Base-by-base conservation (phyloP, 2,888 invertebrate species). In the Rhorus exstirpatorius region DNA sequence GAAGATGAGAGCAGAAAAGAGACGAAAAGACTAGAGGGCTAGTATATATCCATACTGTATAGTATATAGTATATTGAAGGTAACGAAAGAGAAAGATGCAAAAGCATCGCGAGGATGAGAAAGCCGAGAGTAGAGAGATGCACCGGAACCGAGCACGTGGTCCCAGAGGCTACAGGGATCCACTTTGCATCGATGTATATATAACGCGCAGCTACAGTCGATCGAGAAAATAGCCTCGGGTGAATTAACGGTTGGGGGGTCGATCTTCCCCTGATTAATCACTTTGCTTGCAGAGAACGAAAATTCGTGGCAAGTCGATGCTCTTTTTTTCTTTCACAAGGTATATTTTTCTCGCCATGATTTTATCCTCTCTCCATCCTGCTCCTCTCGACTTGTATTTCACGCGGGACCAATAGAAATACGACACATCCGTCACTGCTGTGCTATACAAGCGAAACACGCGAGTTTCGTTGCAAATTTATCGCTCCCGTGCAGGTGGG, bases 361-460 rank as follows among this genome's bases (percentile, higher is more conserved):
- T 38, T 55, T 72, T 75, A 55, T 67, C 21, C 19, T 35, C 19
- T 44, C 12, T 44, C 49, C 61, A 24, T 38, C 71, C 8, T 12
- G 26, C 53, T 41, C 49, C 38, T 51, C 67, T 14, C 31, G 46
- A 58, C n/a, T 63, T 26, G 63, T 38, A 70, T 60, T 77, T 77
- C 79, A 41, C 58, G 60, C 51, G 76, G 86, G 79, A 81, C 63
- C 89, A 87, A 90, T 91, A 89, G 90, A 90, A 90, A 89, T 90
- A 89, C 86, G 87, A 85, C 87, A 85, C 86, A 85, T 88, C 87
- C 87, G 86, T 90, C 88, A 89, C 75, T 71, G 80, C 72, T 86
- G 24, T 46, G 26, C 68, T 63, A 61, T 44, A 58, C 53, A 19
- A 67, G 21, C 68, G 74, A 19, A 38, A 46, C 53, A 17, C 65